Conservation (phyloP, 2,888 invertebrate genomes). For the Troides aeacus region DNA sequence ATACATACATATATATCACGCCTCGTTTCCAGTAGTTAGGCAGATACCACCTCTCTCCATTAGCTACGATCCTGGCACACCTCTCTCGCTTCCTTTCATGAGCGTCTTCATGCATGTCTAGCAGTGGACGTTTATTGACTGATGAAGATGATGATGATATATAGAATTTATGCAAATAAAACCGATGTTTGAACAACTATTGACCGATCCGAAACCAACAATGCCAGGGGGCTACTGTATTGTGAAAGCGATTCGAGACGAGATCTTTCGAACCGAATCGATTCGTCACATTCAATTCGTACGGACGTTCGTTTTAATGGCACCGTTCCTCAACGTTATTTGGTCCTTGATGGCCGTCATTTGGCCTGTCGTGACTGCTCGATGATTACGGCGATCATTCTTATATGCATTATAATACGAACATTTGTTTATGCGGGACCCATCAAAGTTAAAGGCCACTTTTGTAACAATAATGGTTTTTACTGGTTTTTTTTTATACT, state of each 20-base stretch:
- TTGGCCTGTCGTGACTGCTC: slow-evolving; percentile 10
- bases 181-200: background rate
- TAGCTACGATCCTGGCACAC: too few relatives aligned
- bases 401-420: background rate
- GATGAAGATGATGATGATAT: too few relatives aligned
- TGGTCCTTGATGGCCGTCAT: slow-evolving; percentile 10
- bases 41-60: too few relatives aligned
- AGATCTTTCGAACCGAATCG: slow-evolving; percentile 8
- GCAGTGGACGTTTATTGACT: too few relatives aligned
- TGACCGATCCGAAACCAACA: background rate
- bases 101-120: too few relatives aligned
- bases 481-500: too few relatives aligned
- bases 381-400: slow-evolving; percentile 13
- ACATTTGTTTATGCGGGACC: background rate
- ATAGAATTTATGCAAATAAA: too few relatives aligned
- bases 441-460: too few relatives aligned
- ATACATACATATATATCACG: too few relatives aligned
- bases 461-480: too few relatives aligned
- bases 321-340: slow-evolving; percentile 7
- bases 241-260: slow-evolving; percentile 18
- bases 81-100: too few relatives aligned
- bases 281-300: slow-evolving; percentile 14
- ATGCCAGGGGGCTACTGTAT: background rate
- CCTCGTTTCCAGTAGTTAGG: too few relatives aligned
- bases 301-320: slow-evolving; percentile 10